Evolutionary conservation across 2,113 vertebrate genomes (phyloP).

Genomic region (Solenodon paradoxus): DNA sequence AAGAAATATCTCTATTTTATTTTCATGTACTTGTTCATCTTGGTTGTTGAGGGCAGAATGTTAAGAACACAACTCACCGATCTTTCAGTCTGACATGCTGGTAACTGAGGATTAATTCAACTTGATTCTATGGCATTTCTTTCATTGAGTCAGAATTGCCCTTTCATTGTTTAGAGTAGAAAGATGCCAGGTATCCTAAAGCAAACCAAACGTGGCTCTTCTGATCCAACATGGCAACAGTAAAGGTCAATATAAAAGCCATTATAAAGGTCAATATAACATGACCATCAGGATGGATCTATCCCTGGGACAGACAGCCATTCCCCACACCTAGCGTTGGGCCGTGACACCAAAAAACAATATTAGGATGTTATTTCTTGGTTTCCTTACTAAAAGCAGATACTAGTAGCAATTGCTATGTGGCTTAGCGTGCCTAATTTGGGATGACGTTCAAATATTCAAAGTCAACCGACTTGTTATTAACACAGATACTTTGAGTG

Average conservation of each 20-base stretch:
- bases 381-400: conserved; percentile 43
- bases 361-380: conserved; percentile 20
- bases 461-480: not conserved
- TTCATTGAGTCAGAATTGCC: not conserved
- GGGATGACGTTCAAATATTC: not conserved
- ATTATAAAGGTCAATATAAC: not conserved
- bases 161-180: not conserved
- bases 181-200: not conserved
- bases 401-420: conserved; percentile 41
- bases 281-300: not conserved
- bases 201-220: not conserved
- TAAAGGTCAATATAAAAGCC: not conserved
- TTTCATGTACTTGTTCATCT: too few species aligned
- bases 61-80: not conserved
- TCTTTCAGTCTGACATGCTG: not conserved
- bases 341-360: not conserved
- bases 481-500: not conserved
- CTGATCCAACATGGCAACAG: not conserved
- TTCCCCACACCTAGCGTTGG: not conserved
- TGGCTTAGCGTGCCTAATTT: not conserved
- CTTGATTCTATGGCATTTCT: not conserved
- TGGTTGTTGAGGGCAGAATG: not conserved
- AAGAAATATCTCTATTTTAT: too few species aligned
- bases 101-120: not conserved
- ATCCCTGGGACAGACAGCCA: not conserved